Conservation (phyloP, 2,797 vertebrate genomes). For the Jordanella pulchra region DNA sequence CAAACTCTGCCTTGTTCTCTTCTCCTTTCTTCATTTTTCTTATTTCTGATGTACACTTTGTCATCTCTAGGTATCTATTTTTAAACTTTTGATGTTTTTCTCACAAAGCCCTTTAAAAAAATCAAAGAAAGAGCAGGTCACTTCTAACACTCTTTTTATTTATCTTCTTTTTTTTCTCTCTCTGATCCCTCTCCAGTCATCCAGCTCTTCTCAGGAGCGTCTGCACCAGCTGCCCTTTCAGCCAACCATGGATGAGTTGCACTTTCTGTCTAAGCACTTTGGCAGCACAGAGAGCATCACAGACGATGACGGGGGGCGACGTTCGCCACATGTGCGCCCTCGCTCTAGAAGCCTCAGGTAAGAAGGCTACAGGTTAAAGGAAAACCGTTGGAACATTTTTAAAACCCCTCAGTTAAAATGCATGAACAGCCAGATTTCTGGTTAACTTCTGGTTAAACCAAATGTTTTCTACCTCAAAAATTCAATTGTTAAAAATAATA, state of each 20-base stretch:
- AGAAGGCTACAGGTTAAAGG: neutral
- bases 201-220: conserved; percentile 89
- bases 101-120: conserved; percentile 19
- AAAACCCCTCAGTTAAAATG: neutral
- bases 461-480: neutral
- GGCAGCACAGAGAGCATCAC: conserved; percentile 95
- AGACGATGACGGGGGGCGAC: conserved; percentile 88
- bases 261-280: conserved; percentile 94
- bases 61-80: conserved; percentile 28
- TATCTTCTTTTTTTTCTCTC: conserved; percentile 14
- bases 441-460: neutral
- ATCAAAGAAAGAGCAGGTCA: conserved; percentile 9
- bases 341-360: conserved; percentile 93
- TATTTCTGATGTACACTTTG: conserved; percentile 18
- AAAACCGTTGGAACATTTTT: neutral
- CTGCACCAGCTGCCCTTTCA: conserved; percentile 94
- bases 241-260: conserved; percentile 92
- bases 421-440: neutral
- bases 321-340: conserved; percentile 87
- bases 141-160: conserved; percentile 29
- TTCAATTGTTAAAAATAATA: no score
- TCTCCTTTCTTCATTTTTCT: conserved; percentile 13
- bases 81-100: conserved; percentile 21
- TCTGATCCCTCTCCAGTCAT: conserved; percentile 70
- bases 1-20: conserved; percentile 39